These are phyloP conservation scores for Habroteleia sp. DNA, from an alignment of 2,888 invertebrate species.

Conservation along the genomic window DNA sequence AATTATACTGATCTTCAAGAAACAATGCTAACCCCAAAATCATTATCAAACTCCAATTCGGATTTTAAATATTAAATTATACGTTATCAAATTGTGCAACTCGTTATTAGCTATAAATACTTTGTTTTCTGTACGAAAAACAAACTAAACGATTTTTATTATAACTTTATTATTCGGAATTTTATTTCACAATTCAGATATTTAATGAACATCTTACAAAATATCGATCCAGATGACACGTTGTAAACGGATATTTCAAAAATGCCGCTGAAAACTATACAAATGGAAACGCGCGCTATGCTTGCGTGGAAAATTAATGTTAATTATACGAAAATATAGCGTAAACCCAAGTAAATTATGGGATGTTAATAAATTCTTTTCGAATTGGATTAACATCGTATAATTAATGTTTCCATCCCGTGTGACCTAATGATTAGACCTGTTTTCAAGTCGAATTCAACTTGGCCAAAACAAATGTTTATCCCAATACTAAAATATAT, in stretches of 20 bases:
- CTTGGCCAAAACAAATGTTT: conserved; percentile 20
- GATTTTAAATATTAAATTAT: too few relatives aligned
- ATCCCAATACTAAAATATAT: conserved; percentile 17
- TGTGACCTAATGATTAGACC: conserved; percentile 39
- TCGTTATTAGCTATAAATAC: too few relatives aligned
- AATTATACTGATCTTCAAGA: too few relatives aligned
- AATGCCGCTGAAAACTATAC: background rate
- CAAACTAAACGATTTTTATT: too few relatives aligned
- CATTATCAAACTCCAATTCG: too few relatives aligned
- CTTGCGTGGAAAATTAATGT: conserved; percentile 19
- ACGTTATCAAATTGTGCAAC: too few relatives aligned
- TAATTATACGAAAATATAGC: conserved; percentile 42
- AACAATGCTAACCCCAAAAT: too few relatives aligned
- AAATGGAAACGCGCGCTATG: conserved; percentile 2
- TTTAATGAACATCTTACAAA: too few relatives aligned
- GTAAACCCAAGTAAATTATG: conserved; percentile 30
- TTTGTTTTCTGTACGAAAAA: too few relatives aligned
- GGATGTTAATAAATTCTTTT: conserved; percentile 39
- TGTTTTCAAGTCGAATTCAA: conserved; percentile 42
- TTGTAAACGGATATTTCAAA: conserved; percentile 1
- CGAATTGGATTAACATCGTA: conserved; percentile 51
- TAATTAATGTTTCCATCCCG: conserved; percentile 37
- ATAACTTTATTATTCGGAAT: too few relatives aligned
- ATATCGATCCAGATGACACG: too few relatives aligned
- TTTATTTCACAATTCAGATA: too few relatives aligned